Conservation (phyloP, 1,140 invertebrate genomes). For the Sitodiplosis mosellana region DNA sequence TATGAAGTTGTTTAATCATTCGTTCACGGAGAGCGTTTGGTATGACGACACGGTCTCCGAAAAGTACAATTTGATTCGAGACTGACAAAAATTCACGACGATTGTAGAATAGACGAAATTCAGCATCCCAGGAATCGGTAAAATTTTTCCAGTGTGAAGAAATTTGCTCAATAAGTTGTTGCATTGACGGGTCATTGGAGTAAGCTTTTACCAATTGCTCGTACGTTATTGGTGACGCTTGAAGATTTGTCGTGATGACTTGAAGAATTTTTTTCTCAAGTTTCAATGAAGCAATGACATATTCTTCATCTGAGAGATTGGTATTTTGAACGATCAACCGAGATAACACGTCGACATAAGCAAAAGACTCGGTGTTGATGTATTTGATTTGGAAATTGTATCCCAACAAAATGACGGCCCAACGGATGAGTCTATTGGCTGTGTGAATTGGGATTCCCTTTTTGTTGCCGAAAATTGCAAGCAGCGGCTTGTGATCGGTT, state of each 20-base stretch:
- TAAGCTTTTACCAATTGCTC: not conserved
- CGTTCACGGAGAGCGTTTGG: constrained; percentile 16
- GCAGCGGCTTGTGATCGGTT: constrained; percentile 27
- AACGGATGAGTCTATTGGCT: constrained; percentile 14
- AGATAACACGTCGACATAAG: constrained; percentile 13
- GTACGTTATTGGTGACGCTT: constrained; percentile 1
- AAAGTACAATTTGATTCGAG: constrained; percentile 1
- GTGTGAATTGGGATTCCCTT: constrained; percentile 11
- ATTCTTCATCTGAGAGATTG: constrained; percentile 4
- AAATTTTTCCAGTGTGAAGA: not conserved
- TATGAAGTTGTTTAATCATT: constrained; percentile 26
- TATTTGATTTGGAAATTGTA: constrained; percentile 13
- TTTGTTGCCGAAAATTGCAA: constrained; percentile 15
- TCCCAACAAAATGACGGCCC: constrained; percentile 10
- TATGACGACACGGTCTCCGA: constrained; percentile 15
- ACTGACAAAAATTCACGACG: constrained; percentile 1
- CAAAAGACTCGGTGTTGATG: constrained; percentile 8
- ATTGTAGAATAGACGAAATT: not conserved
- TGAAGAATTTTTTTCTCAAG: constrained; percentile 5
- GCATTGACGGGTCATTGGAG: not conserved
- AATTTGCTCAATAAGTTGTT: constrained; percentile 1
- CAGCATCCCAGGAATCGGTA: not conserved
- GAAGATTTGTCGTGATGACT: not conserved
- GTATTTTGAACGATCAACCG: constrained; percentile 10
- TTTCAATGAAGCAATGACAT: not conserved